Percentiles rank a stretch among this genome's conserved stretches.
phyloP scores from a whole-genome alignment of 2,113 vertebrate genomes.

The Tetraodon nigroviridis region DNA sequence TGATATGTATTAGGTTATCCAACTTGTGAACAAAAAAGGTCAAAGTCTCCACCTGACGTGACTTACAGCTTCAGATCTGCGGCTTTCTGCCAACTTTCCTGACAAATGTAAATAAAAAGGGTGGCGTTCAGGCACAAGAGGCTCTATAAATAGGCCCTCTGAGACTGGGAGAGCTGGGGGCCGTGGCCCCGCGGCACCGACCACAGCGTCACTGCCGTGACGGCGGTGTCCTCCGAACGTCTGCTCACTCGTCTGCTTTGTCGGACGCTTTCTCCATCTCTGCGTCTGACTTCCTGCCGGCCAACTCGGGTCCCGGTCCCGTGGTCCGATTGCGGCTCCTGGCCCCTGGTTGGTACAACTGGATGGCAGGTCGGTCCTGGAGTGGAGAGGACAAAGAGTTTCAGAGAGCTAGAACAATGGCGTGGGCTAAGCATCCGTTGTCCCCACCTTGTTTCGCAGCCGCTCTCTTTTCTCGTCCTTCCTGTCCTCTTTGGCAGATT shows the following conservation, averaged over 20 bases:
- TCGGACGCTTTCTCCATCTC: conserved; percentile 77
- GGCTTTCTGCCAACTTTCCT: conserved; percentile 33
- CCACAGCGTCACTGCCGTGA: conserved; percentile 37
- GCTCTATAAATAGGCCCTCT: conserved; percentile 43
- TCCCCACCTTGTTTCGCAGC: conserved; percentile 89
- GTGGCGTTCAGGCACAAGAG: conserved; percentile 62
- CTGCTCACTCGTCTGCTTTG: conserved; percentile 77
- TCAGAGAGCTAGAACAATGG: rapidly evolving
- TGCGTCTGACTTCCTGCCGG: conserved; percentile 79
- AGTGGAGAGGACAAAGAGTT: conserved; percentile 11
- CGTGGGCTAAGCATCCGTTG: not conserved
- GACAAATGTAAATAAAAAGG: conserved; percentile 52
- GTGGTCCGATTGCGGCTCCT: conserved; percentile 82
- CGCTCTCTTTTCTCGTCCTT: conserved; percentile 93
- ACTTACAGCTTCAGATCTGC: conserved; percentile 71
- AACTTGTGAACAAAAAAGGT: conserved; percentile 72
- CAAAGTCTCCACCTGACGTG: conserved; percentile 78
- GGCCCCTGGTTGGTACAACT: conserved; percentile 93
- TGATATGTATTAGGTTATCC: conserved; percentile 25
- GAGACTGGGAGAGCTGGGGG: conserved; percentile 39
- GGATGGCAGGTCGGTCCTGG: conserved; percentile 96
- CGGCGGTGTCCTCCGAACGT: conserved; percentile 16
- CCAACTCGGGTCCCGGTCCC: conserved; percentile 48
- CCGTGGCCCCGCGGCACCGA: conserved; percentile 27
- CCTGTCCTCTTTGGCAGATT: conserved; percentile 79